These are phyloP conservation scores for Pteropus rufus DNA, from an alignment of 2,797 vertebrate genomes.

Conservation along the genomic window DNA sequence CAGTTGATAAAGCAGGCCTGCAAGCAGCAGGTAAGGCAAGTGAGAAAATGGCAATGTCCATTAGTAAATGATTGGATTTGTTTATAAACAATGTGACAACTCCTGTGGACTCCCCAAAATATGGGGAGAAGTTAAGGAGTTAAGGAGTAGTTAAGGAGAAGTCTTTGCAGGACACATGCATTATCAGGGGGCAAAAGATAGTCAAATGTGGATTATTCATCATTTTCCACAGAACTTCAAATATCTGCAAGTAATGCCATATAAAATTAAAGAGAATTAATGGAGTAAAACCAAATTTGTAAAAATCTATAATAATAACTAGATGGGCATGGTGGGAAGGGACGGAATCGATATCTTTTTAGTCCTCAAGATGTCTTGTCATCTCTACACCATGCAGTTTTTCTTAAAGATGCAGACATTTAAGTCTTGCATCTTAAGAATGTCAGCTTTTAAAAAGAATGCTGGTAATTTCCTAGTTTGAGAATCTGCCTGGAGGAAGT, in stretches of 20 bases:
- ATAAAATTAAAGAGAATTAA: constrained; percentile 17
- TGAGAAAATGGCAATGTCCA: neutral
- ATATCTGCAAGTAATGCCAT: neutral
- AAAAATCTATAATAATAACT: constrained; percentile 30
- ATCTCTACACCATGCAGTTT: neutral
- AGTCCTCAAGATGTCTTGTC: constrained; percentile 1
- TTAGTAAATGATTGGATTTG: neutral
- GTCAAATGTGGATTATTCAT: neutral
- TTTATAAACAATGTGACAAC: neutral
- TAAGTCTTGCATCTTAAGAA: constrained; percentile 58
- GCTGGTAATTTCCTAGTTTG: constrained; percentile 61
- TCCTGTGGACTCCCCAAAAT: neutral
- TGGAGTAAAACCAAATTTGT: neutral
- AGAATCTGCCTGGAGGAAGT: constrained; percentile 69
- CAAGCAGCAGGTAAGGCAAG: neutral
- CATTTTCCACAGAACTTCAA: constrained; percentile 1
- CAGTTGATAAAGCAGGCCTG: neutral
- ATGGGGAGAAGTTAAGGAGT: too few species aligned
- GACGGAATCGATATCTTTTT: neutral
- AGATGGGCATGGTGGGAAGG: neutral
- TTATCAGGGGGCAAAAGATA: neutral
- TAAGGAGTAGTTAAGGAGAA: neutral
- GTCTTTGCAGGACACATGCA: neutral
- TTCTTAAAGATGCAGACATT: constrained; percentile 5
- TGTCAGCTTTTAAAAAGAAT: constrained; percentile 65